A percentile compares a stretch with the other conserved stretches of the same genome.
These are phyloP conservation scores for Conops quadrifasciatus DNA, from an alignment of 2,888 invertebrate species.

Conservation along the genomic window DNA sequence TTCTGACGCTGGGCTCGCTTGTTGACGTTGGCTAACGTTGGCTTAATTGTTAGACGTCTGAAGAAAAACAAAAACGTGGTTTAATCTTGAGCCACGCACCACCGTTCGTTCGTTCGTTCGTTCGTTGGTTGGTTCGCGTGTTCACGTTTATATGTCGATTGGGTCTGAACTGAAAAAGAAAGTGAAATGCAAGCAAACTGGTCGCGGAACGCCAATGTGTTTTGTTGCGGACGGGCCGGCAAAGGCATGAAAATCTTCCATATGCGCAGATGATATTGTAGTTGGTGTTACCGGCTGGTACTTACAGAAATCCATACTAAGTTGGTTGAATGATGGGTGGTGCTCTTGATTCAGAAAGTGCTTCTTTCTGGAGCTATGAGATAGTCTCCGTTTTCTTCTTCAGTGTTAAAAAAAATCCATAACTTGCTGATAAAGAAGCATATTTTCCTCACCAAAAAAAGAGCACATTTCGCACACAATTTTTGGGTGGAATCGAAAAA, in stretches of 20 bases:
- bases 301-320: background rate
- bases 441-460: too few relatives aligned
- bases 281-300: background rate
- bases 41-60: conserved; percentile 13
- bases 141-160: background rate
- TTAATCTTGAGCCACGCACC: background rate
- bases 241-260: conserved; percentile 10
- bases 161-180: conserved; percentile 62
- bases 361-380: too few relatives aligned
- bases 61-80: conserved; percentile 23
- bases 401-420: too few relatives aligned
- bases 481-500: background rate
- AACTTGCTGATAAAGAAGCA: too few relatives aligned
- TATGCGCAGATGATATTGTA: background rate
- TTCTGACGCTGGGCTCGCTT: background rate
- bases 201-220: conserved; percentile 24
- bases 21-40: background rate
- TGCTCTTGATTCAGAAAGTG: too few relatives aligned
- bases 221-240: conserved; percentile 14
- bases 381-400: too few relatives aligned
- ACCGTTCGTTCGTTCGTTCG: too few relatives aligned
- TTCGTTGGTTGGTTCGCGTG: background rate
- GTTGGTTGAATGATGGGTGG: too few relatives aligned
- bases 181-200: conserved; percentile 58
- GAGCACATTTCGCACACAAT: background rate